Base-by-base conservation (phyloP, 2,113 vertebrate genomes). In the Neogobius melanostomus region DNA sequence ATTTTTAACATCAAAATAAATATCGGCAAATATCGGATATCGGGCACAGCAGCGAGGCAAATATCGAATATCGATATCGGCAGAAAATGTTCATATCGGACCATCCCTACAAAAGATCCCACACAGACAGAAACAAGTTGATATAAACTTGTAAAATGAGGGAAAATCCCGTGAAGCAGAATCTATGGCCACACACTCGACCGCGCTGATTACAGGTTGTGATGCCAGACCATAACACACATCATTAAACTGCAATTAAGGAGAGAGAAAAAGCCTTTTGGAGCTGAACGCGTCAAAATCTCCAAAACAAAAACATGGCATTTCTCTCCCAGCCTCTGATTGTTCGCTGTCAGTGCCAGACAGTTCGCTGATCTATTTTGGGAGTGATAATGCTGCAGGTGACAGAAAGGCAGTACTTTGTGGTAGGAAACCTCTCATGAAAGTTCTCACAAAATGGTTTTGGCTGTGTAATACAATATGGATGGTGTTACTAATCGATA, bases 171-270 rank as follows among this genome's bases (percentile, higher is more conserved):
- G 71, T 83, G 79, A 57, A 14, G 72, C 67, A 77, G 44, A 77
- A 65, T 65, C 42, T 62, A 72, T 79, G 75, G 43, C 64, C 7
- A 70, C 60, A 63, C 67, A 53, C 83, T 87, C 83, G 83, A 71
- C 71, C 77, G 21, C 3, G 53, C 49, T 80, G 78, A 85, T 87
- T 82, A 81, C 70, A 75, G 75, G 84, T 80, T 83, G 54, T 11
- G 50, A 7, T 62, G 76, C 77, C 86, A 85, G 66, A 52, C 67
- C 82, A 74, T 80, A 81, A 72, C 76, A 82, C 80, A 80, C 81
- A 69, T 74, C 74, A 77, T 88, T 88, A 83, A 86, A 85, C 72
- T 12, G 79, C 75, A 87, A 74, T 82, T 81, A 85, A 86, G 21
- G 21, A 89, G 74, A 88, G 73, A 69, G 69, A 78, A 47, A 66